A percentile compares a stretch with the other conserved stretches of the same genome.
Conservation (phyloP, 1,140 invertebrate species). For the Anastrepha obliqua region DNA sequence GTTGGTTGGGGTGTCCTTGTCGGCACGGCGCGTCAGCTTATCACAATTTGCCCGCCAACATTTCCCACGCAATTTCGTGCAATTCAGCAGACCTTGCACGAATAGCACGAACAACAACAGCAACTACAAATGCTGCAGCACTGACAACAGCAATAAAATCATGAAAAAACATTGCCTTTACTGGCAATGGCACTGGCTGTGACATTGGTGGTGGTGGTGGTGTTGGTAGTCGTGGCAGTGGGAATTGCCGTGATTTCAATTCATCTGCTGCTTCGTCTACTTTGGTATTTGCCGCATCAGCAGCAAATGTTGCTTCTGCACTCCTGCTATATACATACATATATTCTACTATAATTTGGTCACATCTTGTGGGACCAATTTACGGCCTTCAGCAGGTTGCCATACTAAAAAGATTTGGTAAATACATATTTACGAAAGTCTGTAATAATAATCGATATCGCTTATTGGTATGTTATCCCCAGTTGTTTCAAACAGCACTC, state of each 20-base stretch:
- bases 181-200: not conserved
- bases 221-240: not conserved
- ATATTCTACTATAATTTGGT: conserved; percentile 37
- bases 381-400: conserved; percentile 37
- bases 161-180: conserved; percentile 27
- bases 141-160: conserved; percentile 45
- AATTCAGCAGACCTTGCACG: conserved; percentile 45
- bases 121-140: conserved; percentile 9
- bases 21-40: conserved; percentile 44
- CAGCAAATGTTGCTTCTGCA: conserved; percentile 57
- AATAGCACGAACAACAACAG: conserved; percentile 12
- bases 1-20: conserved; percentile 31
- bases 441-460: no score
- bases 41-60: conserved; percentile 54
- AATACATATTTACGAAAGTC: not conserved
- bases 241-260: conserved; percentile 55
- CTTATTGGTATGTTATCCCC: no score
- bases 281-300: conserved; percentile 59
- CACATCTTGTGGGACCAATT: conserved; percentile 57
- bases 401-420: not conserved
- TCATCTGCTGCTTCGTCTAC: conserved; percentile 54
- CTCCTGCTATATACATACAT: not conserved
- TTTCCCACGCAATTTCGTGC: conserved; percentile 50
- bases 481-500: no score
- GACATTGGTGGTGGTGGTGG: not conserved